Percentiles rank a stretch among this genome's conserved stretches.
These are phyloP conservation scores for Ichneumoninae sp. DNA, from an alignment of 2,888 invertebrate genomes.

Conservation along the genomic window DNA sequence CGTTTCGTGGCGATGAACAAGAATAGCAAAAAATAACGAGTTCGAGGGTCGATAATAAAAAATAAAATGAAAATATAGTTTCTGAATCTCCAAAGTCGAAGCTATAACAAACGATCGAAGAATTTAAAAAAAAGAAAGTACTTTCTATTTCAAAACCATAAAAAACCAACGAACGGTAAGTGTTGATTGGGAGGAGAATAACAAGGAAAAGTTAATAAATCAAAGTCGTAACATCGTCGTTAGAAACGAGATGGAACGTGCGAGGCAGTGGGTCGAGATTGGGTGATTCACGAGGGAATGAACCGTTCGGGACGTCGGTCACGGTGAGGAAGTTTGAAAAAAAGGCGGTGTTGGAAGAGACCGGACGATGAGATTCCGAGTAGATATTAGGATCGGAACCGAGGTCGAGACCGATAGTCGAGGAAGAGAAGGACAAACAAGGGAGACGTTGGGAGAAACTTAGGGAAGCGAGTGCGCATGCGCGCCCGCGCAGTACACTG, in stretches of 20 bases:
- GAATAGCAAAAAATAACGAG: neutral
- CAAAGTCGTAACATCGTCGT: neutral
- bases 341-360: neutral
- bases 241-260: neutral
- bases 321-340: neutral
- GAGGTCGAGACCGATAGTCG: neutral
- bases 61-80: neutral
- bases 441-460: constrained; percentile 2
- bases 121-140: neutral
- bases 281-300: constrained; percentile 5
- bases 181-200: neutral
- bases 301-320: constrained; percentile 6
- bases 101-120: neutral
- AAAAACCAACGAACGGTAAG: neutral
- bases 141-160: neutral
- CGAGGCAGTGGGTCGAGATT: constrained; percentile 16
- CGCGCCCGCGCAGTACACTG: neutral
- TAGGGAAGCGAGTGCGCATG: neutral
- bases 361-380: constrained; percentile 18
- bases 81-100: too few relatives aligned
- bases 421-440: neutral
- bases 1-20: neutral
- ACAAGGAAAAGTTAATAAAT: neutral
- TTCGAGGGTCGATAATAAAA: too few relatives aligned
- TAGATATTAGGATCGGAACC: constrained; percentile 19